These are phyloP conservation scores for Andrena hattorfiana DNA, from an alignment of 2,888 invertebrate genomes.

Conservation along the genomic window DNA sequence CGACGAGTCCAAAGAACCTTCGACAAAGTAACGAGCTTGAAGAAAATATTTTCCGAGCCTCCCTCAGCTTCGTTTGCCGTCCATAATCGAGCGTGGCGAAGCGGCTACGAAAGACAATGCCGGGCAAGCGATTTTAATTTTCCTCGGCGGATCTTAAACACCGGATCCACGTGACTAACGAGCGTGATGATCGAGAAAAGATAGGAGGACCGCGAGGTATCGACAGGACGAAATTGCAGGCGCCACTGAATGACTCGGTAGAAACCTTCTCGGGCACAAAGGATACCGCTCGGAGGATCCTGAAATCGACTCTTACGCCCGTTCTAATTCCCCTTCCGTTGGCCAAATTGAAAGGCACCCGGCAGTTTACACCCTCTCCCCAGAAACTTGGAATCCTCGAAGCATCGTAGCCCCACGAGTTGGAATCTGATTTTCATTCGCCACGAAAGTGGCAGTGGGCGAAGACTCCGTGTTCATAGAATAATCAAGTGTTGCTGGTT, in stretches of 20 bases:
- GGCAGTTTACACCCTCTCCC: background rate
- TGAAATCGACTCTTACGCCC: constrained; percentile 49
- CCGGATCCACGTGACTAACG: constrained; percentile 52
- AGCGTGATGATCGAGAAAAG: constrained; percentile 55
- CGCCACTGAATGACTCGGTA: constrained; percentile 80
- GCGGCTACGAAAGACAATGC: constrained; percentile 20
- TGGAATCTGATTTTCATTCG: background rate
- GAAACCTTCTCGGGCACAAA: constrained; percentile 62
- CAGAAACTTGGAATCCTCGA: background rate
- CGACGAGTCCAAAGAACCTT: background rate
- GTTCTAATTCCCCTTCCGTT: background rate
- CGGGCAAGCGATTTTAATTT: constrained; percentile 52
- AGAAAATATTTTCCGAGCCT: background rate
- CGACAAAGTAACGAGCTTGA: background rate
- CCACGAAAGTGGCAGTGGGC: background rate
- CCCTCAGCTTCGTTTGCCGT: no score
- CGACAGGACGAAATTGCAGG: constrained; percentile 70
- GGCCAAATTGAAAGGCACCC: background rate
- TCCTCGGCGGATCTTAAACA: constrained; percentile 31
- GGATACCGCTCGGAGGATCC: constrained; percentile 57
- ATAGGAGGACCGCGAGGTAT: constrained; percentile 26
- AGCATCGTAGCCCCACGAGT: background rate
- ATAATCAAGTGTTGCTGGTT: background rate
- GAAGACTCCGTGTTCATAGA: background rate
- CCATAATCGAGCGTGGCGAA: constrained; percentile 47